phyloP scores from a whole-genome alignment of 2,797 vertebrate species.

The Acomys russatus region DNA sequence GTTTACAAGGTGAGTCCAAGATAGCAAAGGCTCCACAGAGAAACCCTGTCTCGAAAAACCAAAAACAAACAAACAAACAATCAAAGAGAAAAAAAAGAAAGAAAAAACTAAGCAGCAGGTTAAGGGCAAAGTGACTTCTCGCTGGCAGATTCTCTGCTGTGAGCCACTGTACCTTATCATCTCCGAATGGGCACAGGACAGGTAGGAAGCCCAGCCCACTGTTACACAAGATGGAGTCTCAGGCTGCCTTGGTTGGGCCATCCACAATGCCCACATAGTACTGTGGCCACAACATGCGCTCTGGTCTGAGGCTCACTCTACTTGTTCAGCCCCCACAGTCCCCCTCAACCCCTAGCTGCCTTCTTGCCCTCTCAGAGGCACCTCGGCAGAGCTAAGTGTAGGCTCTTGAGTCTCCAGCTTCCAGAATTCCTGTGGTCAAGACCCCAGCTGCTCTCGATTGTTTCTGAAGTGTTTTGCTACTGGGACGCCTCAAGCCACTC shows the following conservation, averaged over 20 bases:
- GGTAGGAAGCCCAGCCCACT: background rate
- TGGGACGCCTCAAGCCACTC: conserved; percentile 43
- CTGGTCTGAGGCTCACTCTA: background rate
- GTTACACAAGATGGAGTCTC: accelerated
- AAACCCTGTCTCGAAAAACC: too few species aligned
- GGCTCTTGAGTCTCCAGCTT: background rate
- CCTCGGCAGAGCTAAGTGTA: background rate
- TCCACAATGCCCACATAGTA: background rate
- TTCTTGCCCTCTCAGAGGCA: accelerated
- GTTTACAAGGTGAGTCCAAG: background rate
- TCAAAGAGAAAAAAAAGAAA: too few species aligned
- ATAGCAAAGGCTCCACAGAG: too few species aligned
- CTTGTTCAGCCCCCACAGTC: background rate
- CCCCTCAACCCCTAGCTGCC: background rate
- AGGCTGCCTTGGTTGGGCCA: background rate
- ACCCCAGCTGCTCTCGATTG: background rate
- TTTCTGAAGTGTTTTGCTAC: conserved; percentile 61
- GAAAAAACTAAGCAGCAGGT: background rate
- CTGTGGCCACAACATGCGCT: accelerated
- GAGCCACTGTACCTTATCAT: background rate
- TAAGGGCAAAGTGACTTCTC: background rate
- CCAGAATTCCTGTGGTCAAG: background rate
- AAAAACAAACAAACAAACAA: too few species aligned
- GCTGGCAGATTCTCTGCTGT: background rate
- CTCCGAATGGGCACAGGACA: background rate